Conservation (phyloP, 2,797 vertebrate genomes). For the Eremophila alpestris region DNA sequence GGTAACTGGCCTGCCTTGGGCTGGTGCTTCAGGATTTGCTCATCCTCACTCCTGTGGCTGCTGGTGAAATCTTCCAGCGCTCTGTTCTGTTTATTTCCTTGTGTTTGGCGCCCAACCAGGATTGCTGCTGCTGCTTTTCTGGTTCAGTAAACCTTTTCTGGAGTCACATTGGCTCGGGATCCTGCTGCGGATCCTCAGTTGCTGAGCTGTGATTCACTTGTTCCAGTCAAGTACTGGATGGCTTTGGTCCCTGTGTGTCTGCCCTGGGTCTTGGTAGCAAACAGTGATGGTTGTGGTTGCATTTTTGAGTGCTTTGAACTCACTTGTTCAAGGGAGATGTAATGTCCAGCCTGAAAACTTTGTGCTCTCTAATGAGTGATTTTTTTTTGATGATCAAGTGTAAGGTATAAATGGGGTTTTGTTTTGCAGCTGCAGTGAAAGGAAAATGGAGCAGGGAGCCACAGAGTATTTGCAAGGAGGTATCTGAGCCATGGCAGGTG, state of each 20-base stretch:
- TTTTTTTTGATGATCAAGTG: neutral
- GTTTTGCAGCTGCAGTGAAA: neutral
- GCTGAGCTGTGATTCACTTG: slow-evolving; percentile 56
- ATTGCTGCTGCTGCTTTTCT: slow-evolving; percentile 58
- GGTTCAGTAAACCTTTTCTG: slow-evolving; percentile 67
- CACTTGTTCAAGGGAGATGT: neutral
- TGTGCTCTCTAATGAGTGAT: neutral
- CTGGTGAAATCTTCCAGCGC: slow-evolving; percentile 46
- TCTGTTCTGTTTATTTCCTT: slow-evolving; percentile 48
- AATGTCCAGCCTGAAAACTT: neutral
- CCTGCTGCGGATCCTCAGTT: slow-evolving; percentile 19
- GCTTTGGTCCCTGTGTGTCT: neutral
- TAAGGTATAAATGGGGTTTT: neutral
- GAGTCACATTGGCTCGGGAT: slow-evolving; percentile 52
- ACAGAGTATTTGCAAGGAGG: neutral
- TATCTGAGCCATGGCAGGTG: neutral
- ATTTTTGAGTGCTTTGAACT: neutral
- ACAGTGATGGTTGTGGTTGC: neutral
- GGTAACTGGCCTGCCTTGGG: neutral
- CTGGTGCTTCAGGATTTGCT: slow-evolving; percentile 1
- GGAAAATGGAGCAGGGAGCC: neutral
- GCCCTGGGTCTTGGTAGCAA: neutral
- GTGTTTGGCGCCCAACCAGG: slow-evolving; percentile 43
- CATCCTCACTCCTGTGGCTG: neutral
- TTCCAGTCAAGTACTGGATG: neutral